Percentiles rank a stretch among this genome's conserved stretches.
These are phyloP conservation scores for Tenthredo notha DNA, from an alignment of 2,888 invertebrate genomes.

Conservation along the genomic window DNA sequence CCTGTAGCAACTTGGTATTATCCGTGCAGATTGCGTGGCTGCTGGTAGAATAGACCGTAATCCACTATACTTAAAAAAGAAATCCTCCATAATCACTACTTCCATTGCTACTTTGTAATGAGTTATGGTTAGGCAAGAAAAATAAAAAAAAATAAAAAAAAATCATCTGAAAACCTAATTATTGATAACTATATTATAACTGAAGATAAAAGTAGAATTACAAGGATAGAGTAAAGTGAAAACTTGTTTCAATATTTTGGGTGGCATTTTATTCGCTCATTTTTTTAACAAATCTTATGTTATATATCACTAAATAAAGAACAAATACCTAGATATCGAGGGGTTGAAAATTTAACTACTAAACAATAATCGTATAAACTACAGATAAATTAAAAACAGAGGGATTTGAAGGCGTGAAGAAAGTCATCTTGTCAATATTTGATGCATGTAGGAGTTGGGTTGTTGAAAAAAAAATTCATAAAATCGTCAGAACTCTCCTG, in stretches of 20 bases:
- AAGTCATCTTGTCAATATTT: neutral
- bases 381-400: neutral
- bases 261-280: neutral
- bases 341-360: neutral
- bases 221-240: neutral
- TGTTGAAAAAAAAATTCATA: neutral
- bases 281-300: neutral
- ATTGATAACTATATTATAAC: neutral
- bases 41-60: neutral
- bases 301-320: neutral
- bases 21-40: constrained; percentile 9
- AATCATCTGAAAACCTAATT: neutral
- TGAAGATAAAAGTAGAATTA: neutral
- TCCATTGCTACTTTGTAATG: constrained; percentile 1
- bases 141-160: neutral
- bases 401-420: neutral
- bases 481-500: neutral
- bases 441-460: neutral
- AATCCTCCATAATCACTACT: neutral
- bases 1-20: neutral
- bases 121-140: neutral
- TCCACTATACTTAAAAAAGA: neutral
- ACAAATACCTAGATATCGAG: neutral
- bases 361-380: neutral
- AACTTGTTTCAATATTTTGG: neutral